Conservation (phyloP, 2,113 vertebrate species). For the Cheilinus undulatus region DNA sequence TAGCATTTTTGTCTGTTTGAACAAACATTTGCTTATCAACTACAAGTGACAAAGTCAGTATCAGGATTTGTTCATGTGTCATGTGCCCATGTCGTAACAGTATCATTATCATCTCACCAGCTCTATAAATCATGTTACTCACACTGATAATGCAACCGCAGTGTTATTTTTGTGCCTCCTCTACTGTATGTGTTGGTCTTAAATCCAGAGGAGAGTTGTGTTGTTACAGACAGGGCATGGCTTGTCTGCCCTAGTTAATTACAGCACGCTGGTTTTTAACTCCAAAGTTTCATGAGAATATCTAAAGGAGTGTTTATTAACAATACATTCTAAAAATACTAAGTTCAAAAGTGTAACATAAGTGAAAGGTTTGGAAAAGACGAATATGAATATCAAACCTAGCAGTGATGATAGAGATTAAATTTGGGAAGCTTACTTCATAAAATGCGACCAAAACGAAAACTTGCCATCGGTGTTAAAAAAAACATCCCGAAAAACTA, state of each 20-base stretch:
- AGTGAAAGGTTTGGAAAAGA: background rate
- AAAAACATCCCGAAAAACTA: too few species aligned
- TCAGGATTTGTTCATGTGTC: background rate
- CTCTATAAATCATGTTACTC: background rate
- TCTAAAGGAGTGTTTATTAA: background rate
- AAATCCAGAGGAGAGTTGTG: slow-evolving; percentile 42
- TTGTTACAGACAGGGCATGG: slow-evolving; percentile 56
- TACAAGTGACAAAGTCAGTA: background rate
- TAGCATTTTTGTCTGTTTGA: too few species aligned
- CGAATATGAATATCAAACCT: background rate
- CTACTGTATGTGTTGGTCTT: slow-evolving; percentile 31
- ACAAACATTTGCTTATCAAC: background rate
- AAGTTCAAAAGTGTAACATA: background rate
- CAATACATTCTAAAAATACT: too few species aligned
- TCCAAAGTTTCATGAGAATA: background rate
- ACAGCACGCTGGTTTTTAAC: slow-evolving; percentile 40
- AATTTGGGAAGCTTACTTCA: background rate
- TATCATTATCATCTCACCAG: background rate
- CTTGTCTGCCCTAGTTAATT: slow-evolving; percentile 60
- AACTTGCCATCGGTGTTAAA: too few species aligned
- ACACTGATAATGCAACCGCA: background rate
- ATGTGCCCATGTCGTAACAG: background rate
- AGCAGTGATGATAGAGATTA: background rate
- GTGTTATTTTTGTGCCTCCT: slow-evolving; percentile 9
- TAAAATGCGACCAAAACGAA: background rate